Percentiles rank a stretch among this genome's conserved stretches.
Conservation (phyloP, 2,797 vertebrate species). For the Thalassophryne amazonica region DNA sequence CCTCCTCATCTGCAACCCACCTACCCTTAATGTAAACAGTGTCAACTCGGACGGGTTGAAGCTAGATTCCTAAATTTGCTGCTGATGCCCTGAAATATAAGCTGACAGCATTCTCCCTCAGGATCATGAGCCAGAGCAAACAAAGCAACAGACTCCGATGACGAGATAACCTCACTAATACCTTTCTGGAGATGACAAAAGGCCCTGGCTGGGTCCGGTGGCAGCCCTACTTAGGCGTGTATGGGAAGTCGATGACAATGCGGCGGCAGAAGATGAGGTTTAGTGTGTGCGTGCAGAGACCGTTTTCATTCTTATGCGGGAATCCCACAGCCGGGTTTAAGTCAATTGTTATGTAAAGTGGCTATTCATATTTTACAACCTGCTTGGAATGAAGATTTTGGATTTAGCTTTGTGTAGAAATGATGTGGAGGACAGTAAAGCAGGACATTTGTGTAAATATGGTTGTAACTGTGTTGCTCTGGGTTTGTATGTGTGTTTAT, state of each 20-base stretch:
- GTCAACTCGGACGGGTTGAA: background rate
- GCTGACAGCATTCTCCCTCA: conserved; percentile 11
- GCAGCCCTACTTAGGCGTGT: conserved; percentile 18
- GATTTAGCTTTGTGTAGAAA: conserved; percentile 29
- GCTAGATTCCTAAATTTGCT: conserved; percentile 11
- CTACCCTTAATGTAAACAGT: background rate
- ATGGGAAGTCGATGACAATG: conserved; percentile 43
- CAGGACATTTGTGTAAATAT: conserved; percentile 30
- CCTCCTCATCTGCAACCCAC: conserved; percentile 1
- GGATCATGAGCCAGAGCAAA: conserved; percentile 10
- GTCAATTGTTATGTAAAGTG: conserved; percentile 72
- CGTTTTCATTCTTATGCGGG: conserved; percentile 67
- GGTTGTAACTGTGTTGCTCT: conserved; percentile 4
- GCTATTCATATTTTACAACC: conserved; percentile 52
- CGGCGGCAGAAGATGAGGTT: conserved; percentile 39
- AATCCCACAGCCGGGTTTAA: conserved; percentile 51
- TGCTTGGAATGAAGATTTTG: conserved; percentile 21
- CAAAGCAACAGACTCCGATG: conserved; percentile 5
- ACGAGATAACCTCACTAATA: conserved; percentile 26
- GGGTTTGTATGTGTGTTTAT: background rate
- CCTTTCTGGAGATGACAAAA: conserved; percentile 28
- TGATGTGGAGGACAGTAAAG: conserved; percentile 16
- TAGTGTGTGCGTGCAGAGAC: conserved; percentile 44
- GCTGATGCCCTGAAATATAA: conserved; percentile 4
- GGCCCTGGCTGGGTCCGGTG: conserved; percentile 6